Percentiles rank a stretch among this genome's conserved stretches.
phyloP scores from a whole-genome alignment of 2,113 vertebrate species.

The Bos taurus region DNA sequence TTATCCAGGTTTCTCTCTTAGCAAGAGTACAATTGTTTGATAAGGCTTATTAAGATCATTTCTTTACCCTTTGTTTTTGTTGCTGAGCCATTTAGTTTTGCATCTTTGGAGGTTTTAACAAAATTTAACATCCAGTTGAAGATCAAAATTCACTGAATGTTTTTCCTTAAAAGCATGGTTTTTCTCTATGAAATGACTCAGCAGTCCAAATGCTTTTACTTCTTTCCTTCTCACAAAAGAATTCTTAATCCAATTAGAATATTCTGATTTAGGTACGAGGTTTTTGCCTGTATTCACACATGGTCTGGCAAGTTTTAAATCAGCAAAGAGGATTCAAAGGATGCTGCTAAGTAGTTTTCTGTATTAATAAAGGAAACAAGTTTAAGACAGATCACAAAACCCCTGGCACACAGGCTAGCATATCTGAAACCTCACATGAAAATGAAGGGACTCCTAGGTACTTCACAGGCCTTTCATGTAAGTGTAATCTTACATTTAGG shows the following conservation, averaged over 20 bases:
- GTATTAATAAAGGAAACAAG: not conserved
- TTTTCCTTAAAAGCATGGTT: not conserved
- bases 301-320: not conserved
- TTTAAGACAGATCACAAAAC: not conserved
- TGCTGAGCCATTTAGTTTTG: not conserved
- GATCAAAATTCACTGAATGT: not conserved
- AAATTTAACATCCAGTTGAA: slow-evolving; percentile 19
- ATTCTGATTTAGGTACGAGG: not conserved
- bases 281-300: not conserved
- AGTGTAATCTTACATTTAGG: not conserved
- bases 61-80: not conserved
- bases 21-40: not conserved
- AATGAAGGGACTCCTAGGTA: not conserved
- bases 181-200: not conserved
- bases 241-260: not conserved
- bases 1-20: slow-evolving; percentile 30
- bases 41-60: not conserved
- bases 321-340: not conserved
- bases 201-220: slow-evolving; percentile 35
- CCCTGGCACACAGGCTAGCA: not conserved
- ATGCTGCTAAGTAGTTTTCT: slow-evolving; percentile 15
- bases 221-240: not conserved
- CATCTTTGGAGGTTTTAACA: not conserved
- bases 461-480: not conserved
- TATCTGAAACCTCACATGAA: not conserved